Evolutionary conservation across 2,113 vertebrate species (phyloP).

Genomic region (Galbula dea): DNA sequence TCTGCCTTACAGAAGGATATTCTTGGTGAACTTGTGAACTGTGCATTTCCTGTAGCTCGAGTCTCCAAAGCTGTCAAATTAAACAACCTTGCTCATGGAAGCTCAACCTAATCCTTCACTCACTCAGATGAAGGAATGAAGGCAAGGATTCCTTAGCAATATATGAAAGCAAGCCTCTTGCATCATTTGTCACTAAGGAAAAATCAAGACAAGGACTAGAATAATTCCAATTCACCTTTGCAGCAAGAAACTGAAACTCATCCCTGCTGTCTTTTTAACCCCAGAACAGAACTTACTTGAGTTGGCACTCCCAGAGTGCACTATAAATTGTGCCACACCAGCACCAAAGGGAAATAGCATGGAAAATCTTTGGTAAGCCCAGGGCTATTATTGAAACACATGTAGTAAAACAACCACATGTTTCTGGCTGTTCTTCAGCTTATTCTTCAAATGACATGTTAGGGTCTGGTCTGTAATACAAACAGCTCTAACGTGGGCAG

Average conservation of each 20-base stretch:
- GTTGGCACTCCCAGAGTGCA: neutral
- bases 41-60: neutral
- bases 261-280: neutral
- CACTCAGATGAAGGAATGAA: constrained; percentile 7
- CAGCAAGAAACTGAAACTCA: neutral
- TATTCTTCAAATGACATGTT: constrained; percentile 14
- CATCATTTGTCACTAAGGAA: neutral
- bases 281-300: neutral
- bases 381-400: constrained; percentile 18
- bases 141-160: neutral
- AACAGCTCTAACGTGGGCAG: neutral
- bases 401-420: constrained; percentile 2
- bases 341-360: constrained; percentile 22
- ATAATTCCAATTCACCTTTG: neutral
- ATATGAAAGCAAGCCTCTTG: neutral
- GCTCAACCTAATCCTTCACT: neutral
- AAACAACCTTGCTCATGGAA: neutral
- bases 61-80: neutral
- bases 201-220: neutral
- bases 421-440: constrained; percentile 25
- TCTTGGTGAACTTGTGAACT: neutral
- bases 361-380: constrained; percentile 33
- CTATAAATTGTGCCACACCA: constrained; percentile 12
- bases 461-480: neutral
- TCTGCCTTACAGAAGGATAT: neutral